Evolutionary conservation across 1,140 invertebrate species (phyloP).

Genomic region (Drosophila willistoni): DNA sequence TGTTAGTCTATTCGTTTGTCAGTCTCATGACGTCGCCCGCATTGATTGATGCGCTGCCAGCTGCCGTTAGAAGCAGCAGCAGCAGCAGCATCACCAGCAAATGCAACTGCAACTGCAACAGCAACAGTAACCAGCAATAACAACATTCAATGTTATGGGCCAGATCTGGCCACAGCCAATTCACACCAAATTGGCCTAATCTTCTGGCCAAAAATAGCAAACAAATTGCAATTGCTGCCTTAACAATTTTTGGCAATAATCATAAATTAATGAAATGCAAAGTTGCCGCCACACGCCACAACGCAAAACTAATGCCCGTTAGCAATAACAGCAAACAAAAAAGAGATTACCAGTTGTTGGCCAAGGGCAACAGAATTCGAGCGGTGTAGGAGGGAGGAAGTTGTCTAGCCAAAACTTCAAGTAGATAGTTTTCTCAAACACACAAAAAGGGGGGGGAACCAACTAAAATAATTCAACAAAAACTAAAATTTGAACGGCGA

Average conservation of each 20-base stretch:
- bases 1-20: constrained; percentile 17
- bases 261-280: constrained; percentile 80
- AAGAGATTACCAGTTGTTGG: constrained; percentile 7
- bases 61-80: constrained; percentile 59
- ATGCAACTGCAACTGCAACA: constrained; percentile 32
- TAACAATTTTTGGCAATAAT: constrained; percentile 67
- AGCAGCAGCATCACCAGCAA: background rate
- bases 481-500: background rate
- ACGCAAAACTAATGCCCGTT: constrained; percentile 42
- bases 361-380: background rate
- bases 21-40: constrained; percentile 26
- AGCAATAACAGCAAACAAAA: constrained; percentile 21
- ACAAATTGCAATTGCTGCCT: constrained; percentile 35
- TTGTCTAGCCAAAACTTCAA: background rate
- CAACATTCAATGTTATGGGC: background rate
- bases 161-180: constrained; percentile 33
- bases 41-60: constrained; percentile 78
- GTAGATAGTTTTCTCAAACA: background rate
- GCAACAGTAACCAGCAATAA: constrained; percentile 15
- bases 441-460: background rate
- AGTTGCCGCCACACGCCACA: constrained; percentile 54
- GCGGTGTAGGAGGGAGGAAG: background rate
- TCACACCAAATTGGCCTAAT: constrained; percentile 77
- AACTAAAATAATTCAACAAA: background rate
- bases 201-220: constrained; percentile 64